These are phyloP conservation scores for Pogonocherus hispidulus DNA, from an alignment of 2,888 invertebrate species.

Conservation along the genomic window DNA sequence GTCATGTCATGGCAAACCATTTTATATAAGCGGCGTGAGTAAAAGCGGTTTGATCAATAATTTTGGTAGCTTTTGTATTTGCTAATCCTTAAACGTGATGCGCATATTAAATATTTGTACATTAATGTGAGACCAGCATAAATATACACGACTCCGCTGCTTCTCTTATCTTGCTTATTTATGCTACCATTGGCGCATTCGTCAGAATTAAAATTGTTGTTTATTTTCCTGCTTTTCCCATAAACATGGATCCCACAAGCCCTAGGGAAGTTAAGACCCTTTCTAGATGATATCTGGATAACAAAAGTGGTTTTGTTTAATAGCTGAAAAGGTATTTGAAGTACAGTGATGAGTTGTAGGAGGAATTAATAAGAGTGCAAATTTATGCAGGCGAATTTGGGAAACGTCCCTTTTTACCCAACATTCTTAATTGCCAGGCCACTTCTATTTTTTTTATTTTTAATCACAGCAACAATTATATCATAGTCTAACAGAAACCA, in stretches of 20 bases:
- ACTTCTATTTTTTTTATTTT: too few relatives aligned
- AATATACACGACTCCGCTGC: neutral
- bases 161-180: conserved; percentile 2
- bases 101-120: conserved; percentile 2
- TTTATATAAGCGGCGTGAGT: neutral
- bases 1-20: too few relatives aligned
- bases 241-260: neutral
- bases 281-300: too few relatives aligned
- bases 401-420: too few relatives aligned
- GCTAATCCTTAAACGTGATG: neutral
- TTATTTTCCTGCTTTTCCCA: neutral
- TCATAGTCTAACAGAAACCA: too few relatives aligned
- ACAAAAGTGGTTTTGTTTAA: too few relatives aligned
- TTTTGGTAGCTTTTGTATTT: neutral
- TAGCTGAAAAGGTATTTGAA: too few relatives aligned
- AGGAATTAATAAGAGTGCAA: too few relatives aligned
- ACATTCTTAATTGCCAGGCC: too few relatives aligned
- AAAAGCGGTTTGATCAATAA: neutral
- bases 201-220: neutral
- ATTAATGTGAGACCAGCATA: neutral
- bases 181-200: neutral
- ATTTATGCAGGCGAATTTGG: too few relatives aligned
- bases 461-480: too few relatives aligned
- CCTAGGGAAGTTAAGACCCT: neutral
- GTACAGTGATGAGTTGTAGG: too few relatives aligned